Evolutionary conservation across 2,888 invertebrate genomes (phyloP).

Genomic region (Cheilosia vernalis): DNA sequence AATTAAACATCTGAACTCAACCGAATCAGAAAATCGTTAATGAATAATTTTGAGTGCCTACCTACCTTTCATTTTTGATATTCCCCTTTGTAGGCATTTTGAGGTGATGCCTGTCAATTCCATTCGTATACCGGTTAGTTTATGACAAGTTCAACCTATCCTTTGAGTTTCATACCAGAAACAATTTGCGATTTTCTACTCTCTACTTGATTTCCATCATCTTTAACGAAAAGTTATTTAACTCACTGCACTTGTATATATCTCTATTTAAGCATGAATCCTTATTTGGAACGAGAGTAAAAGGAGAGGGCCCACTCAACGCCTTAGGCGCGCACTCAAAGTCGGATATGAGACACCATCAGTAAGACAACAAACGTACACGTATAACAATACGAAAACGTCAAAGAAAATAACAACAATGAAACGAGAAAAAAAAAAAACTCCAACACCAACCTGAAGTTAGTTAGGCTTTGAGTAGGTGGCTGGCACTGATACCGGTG

Average conservation of each 20-base stretch:
- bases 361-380: constrained; percentile 23
- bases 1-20: too few relatives aligned
- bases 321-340: constrained; percentile 40
- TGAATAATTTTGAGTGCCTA: too few relatives aligned
- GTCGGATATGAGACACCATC: constrained; percentile 41
- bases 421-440: neutral
- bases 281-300: constrained; percentile 8
- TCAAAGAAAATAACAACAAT: constrained; percentile 13
- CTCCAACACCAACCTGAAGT: constrained; percentile 29
- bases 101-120: too few relatives aligned
- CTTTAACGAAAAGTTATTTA: neutral
- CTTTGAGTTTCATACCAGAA: too few relatives aligned
- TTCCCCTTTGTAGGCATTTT: too few relatives aligned
- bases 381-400: constrained; percentile 13
- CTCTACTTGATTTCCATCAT: too few relatives aligned
- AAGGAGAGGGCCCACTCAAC: constrained; percentile 37
- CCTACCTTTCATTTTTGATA: too few relatives aligned
- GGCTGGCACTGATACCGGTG: constrained; percentile 21
- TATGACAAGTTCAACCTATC: too few relatives aligned
- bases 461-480: constrained; percentile 34
- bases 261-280: constrained; percentile 2
- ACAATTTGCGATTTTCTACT: too few relatives aligned
- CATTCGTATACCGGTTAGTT: too few relatives aligned
- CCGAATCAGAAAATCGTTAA: too few relatives aligned
- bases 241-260: constrained; percentile 20